Percentiles rank a stretch among this genome's conserved stretches.
These are phyloP conservation scores for Drosophila miranda DNA, from an alignment of 1,140 invertebrate genomes.

Conservation along the genomic window DNA sequence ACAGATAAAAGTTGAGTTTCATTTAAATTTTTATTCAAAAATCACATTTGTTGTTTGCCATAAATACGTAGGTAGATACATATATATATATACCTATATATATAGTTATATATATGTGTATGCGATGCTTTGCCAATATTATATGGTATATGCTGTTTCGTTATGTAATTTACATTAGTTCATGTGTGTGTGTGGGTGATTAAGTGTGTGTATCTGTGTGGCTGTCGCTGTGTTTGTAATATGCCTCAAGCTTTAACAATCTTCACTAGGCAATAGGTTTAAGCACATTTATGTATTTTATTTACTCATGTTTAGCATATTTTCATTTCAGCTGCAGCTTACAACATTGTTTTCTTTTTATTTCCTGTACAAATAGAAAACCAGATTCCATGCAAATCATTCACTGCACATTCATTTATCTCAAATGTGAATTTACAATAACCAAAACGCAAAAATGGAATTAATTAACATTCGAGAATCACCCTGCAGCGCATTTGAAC, in stretches of 20 bases:
- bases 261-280: slow-evolving; percentile 63
- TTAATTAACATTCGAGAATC: slow-evolving; percentile 43
- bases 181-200: slow-evolving; percentile 39
- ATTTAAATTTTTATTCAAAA: slow-evolving; percentile 79
- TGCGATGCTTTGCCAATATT: slow-evolving; percentile 45
- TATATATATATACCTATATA: slow-evolving; percentile 24
- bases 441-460: slow-evolving; percentile 37
- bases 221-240: slow-evolving; percentile 10
- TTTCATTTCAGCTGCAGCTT: not conserved
- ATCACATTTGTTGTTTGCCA: slow-evolving; percentile 72
- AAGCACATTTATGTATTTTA: slow-evolving; percentile 63
- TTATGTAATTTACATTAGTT: slow-evolving; percentile 74
- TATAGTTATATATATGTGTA: slow-evolving; percentile 28
- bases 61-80: slow-evolving; percentile 9
- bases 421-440: slow-evolving; percentile 39
- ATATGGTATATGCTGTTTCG: slow-evolving; percentile 51
- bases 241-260: slow-evolving; percentile 72
- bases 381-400: slow-evolving; percentile 25
- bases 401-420: slow-evolving; percentile 7
- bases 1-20: slow-evolving; percentile 37
- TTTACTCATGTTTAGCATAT: slow-evolving; percentile 14
- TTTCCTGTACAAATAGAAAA: slow-evolving; percentile 39
- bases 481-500: slow-evolving; percentile 24
- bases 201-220: not conserved
- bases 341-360: slow-evolving; percentile 33